Percentiles rank a stretch among this genome's conserved stretches.
Evolutionary conservation across 1,140 invertebrate genomes (phyloP).

Genomic region (Colletes latitarsis): DNA sequence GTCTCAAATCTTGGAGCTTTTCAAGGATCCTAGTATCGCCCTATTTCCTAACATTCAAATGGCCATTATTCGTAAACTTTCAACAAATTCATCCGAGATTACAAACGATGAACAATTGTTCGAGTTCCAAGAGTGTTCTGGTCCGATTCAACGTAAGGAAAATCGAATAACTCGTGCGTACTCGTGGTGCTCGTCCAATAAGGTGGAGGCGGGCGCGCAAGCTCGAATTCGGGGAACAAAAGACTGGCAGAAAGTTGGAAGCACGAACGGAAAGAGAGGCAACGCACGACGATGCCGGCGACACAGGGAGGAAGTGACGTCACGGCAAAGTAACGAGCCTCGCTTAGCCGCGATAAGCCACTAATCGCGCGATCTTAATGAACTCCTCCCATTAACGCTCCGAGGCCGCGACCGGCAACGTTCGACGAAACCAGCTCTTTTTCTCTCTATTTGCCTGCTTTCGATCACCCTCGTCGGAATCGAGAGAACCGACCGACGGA

Average conservation of each 20-base stretch:
- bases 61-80: no score
- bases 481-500: background rate
- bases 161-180: no score
- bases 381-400: conserved; percentile 73
- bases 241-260: conserved; percentile 45
- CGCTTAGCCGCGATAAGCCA: conserved; percentile 67
- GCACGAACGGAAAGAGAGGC: conserved; percentile 35
- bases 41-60: no score
- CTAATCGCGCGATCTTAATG: conserved; percentile 75
- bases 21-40: no score
- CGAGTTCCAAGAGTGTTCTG: no score
- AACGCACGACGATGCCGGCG: conserved; percentile 35
- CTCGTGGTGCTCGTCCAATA: no score
- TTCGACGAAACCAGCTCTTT: conserved; percentile 61
- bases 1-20: no score
- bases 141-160: no score
- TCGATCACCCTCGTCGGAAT: conserved; percentile 29
- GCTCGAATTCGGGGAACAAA: conserved; percentile 52
- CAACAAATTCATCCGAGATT: no score
- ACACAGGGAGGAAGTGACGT: conserved; percentile 73
- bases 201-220: background rate
- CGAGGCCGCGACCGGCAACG: conserved; percentile 64
- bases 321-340: conserved; percentile 73
- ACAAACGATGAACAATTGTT: no score
- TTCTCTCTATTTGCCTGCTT: conserved; percentile 21